Conservation (phyloP, 2,888 invertebrate species). For the Apamea epomidion region DNA sequence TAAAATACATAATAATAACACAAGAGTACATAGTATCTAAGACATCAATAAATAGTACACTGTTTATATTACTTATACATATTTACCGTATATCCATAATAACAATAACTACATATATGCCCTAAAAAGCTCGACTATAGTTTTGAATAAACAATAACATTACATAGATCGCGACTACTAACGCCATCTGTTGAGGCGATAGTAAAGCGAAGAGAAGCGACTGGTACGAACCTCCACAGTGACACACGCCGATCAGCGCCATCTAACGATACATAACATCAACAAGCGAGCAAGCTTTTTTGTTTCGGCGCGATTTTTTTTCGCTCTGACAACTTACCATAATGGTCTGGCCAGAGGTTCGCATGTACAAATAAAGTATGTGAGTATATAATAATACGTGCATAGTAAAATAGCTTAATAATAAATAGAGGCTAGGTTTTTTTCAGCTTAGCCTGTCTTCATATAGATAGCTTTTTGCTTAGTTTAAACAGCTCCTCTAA, state of each 20-base stretch:
- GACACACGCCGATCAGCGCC: conserved; percentile 73
- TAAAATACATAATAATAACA: conserved; percentile 26
- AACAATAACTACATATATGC: conserved; percentile 16
- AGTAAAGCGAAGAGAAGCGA: conserved; percentile 60
- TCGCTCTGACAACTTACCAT: conserved; percentile 87
- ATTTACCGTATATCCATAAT: conserved; percentile 15
- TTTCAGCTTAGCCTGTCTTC: conserved; percentile 49
- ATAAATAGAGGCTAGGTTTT: conserved; percentile 50
- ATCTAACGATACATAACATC: conserved; percentile 77
- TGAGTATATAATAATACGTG: conserved; percentile 70
- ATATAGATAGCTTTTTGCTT: conserved; percentile 44
- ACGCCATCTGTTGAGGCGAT: conserved; percentile 66
- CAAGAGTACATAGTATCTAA: conserved; percentile 22
- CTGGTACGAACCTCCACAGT: conserved; percentile 66
- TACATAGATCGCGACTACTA: conserved; percentile 53
- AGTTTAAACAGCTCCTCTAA: background rate
- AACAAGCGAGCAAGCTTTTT: conserved; percentile 82
- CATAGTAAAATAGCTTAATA: conserved; percentile 41
- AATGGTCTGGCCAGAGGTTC: conserved; percentile 85
- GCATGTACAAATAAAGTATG: conserved; percentile 88
- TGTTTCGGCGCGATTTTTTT: conserved; percentile 67
- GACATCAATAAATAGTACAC: conserved; percentile 11
- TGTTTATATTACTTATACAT: conserved; percentile 5
- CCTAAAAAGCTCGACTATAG: conserved; percentile 47
- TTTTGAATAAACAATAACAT: conserved; percentile 35